phyloP scores from a whole-genome alignment of 2,888 invertebrate genomes.

The Omphaloscelis lunosa region DNA sequence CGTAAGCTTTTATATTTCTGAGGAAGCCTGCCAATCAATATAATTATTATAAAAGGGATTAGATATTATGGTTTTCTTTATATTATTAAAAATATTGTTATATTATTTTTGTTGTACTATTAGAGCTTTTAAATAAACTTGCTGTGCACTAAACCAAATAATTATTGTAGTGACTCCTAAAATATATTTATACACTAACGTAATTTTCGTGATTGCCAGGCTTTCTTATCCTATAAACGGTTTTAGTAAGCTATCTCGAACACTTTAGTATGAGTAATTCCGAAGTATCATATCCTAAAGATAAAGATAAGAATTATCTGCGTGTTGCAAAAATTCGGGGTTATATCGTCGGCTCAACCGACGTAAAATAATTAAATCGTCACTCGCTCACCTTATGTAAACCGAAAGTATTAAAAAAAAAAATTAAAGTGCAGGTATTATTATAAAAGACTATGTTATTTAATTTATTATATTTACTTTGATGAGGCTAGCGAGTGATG shows the following conservation, averaged over 20 bases:
- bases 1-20: constrained; percentile 82
- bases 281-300: constrained; percentile 23
- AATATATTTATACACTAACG: constrained; percentile 69
- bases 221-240: constrained; percentile 77
- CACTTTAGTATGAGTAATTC: constrained; percentile 33
- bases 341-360: constrained; percentile 44
- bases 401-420: constrained; percentile 57
- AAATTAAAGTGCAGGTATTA: constrained; percentile 55
- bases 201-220: constrained; percentile 77
- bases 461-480: constrained; percentile 52
- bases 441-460: constrained; percentile 57
- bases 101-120: constrained; percentile 69
- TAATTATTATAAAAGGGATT: constrained; percentile 63
- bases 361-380: constrained; percentile 47
- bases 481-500: constrained; percentile 67
- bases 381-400: constrained; percentile 58
- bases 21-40: constrained; percentile 83
- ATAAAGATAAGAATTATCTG: constrained; percentile 25
- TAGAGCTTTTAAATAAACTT: constrained; percentile 77
- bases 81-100: constrained; percentile 64
- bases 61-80: constrained; percentile 64
- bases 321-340: constrained; percentile 43
- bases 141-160: constrained; percentile 89
- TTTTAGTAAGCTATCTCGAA: constrained; percentile 63
- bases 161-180: constrained; percentile 75